Conservation (phyloP, 2,888 invertebrate genomes). For the Nephrotoma appendiculata region DNA sequence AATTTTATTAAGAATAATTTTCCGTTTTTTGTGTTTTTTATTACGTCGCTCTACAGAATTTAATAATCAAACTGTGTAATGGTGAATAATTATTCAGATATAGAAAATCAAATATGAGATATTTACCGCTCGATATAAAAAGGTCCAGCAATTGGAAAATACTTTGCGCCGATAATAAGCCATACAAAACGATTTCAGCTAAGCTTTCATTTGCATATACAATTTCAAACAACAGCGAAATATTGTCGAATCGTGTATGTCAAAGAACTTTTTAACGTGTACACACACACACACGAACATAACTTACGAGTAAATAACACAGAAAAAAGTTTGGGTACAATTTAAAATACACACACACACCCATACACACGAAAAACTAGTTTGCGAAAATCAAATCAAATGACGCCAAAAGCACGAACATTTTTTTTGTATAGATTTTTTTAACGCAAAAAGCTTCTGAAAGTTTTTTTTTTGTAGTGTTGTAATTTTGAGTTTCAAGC, state of each 20-base stretch:
- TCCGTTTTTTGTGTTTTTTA: not conserved
- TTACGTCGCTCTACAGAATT: too few relatives aligned
- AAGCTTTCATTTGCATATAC: too few relatives aligned
- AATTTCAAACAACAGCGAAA: too few relatives aligned
- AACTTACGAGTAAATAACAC: not conserved
- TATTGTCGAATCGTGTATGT: too few relatives aligned
- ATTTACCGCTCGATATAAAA: too few relatives aligned
- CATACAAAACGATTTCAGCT: too few relatives aligned
- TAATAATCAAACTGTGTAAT: too few relatives aligned
- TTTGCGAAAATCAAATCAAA: not conserved
- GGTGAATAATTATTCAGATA: too few relatives aligned
- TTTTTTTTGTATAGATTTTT: not conserved
- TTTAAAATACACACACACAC: not conserved
- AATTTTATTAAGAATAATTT: not conserved
- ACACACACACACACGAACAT: not conserved
- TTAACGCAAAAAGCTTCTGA: not conserved
- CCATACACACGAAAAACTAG: not conserved
- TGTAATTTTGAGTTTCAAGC: not conserved
- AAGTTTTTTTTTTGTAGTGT: not conserved
- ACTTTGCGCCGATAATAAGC: too few relatives aligned
- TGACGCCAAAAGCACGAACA: not conserved
- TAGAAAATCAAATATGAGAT: too few relatives aligned
- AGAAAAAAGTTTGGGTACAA: not conserved
- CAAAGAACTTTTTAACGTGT: too few relatives aligned
- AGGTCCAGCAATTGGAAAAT: too few relatives aligned